These are phyloP conservation scores for Gonioctena quinquepunctata DNA, from an alignment of 1,140 invertebrate species.

Conservation along the genomic window DNA sequence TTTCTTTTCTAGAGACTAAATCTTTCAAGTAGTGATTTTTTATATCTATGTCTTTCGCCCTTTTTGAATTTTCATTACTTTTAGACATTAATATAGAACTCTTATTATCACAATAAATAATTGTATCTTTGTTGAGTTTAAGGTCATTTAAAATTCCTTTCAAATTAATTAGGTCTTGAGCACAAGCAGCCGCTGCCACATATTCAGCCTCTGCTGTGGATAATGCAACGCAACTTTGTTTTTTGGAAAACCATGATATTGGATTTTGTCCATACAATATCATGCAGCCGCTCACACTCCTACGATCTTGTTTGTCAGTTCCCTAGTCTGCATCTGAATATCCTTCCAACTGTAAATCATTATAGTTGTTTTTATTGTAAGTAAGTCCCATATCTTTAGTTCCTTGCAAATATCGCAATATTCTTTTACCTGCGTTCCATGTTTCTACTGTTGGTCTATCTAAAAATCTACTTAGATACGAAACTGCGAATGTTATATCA, in stretches of 20 bases:
- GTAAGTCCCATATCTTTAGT: background rate
- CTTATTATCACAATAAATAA: too few relatives aligned
- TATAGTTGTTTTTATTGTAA: too few relatives aligned
- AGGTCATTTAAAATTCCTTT: too few relatives aligned
- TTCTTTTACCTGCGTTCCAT: conserved; percentile 4
- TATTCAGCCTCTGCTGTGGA: background rate
- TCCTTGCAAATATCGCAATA: background rate
- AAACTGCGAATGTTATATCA: background rate
- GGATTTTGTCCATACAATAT: background rate
- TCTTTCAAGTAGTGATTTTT: too few relatives aligned
- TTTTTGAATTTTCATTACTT: too few relatives aligned
- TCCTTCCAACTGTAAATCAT: background rate
- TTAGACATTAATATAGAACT: too few relatives aligned
- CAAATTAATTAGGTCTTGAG: too few relatives aligned
- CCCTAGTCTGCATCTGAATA: background rate
- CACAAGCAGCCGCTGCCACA: background rate
- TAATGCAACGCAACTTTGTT: background rate
- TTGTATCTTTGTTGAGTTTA: too few relatives aligned
- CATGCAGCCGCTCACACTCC: background rate
- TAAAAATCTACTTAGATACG: conserved; percentile 6
- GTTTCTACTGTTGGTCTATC: conserved; percentile 1
- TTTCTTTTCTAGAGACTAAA: too few relatives aligned
- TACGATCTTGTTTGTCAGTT: background rate
- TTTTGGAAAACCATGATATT: background rate
- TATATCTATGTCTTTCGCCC: too few relatives aligned